phyloP scores from a whole-genome alignment of 2,888 invertebrate species.

The Dichetophora obliterata region DNA sequence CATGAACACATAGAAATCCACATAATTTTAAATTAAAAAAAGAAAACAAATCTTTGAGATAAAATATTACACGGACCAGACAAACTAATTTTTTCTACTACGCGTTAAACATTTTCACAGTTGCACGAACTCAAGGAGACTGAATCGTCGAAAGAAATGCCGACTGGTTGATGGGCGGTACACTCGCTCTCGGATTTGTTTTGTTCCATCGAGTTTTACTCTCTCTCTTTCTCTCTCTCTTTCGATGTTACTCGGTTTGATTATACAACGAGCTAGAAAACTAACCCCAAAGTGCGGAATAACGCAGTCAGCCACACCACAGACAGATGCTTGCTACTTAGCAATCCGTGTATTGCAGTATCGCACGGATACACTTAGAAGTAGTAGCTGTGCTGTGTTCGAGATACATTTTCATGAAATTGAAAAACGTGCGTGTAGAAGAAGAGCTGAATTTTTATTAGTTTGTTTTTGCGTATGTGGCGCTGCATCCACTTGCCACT shows the following conservation, averaged over 20 bases:
- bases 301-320: background rate
- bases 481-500: no score
- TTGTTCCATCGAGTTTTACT: background rate
- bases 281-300: conserved; percentile 26
- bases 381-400: no score
- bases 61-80: conserved; percentile 42
- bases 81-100: conserved; percentile 41
- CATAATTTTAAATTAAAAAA: conserved; percentile 28
- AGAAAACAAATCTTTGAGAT: conserved; percentile 1
- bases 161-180: conserved; percentile 13
- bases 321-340: background rate
- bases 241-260: background rate
- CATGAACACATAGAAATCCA: conserved; percentile 9
- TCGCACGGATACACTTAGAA: background rate
- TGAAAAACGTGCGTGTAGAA: no score
- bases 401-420: no score
- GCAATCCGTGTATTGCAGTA: background rate
- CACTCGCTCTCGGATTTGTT: background rate
- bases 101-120: conserved; percentile 64
- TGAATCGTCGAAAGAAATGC: conserved; percentile 44
- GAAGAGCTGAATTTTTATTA: no score
- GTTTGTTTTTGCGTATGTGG: no score
- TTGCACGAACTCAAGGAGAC: conserved; percentile 66
- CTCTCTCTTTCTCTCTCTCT: background rate
- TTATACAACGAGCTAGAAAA: conserved; percentile 35